Base-by-base conservation (phyloP, 2,888 invertebrate species). In the Gastrophysa polygoni region DNA sequence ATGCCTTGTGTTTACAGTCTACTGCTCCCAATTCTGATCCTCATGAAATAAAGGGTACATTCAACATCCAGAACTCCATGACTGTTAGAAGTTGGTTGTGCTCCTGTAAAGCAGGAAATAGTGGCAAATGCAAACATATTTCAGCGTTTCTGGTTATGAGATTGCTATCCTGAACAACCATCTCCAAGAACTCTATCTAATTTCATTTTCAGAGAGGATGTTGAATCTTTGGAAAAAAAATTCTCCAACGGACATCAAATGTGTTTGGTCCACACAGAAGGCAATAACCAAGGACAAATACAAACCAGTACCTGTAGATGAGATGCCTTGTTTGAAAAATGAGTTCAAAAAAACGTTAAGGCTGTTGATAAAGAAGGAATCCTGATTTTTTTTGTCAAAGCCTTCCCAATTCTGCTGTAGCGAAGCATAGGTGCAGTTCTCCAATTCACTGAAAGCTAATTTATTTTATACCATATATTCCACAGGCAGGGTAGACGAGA, bases 111-210 rank as follows among this genome's bases (percentile, higher is more conserved):
- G 50, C 58, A 43, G 50, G 58, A 51, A 58, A 50, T 28, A 51
- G 58, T 58, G 58, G 50, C 21, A 58, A 28, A 50, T 58, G 58
- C 18, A 57, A 47, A 47, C 48, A 55, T 44, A 28, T 55, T 3
- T 55, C 44, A 24, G 55, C 55, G 6, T 55, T 55, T 24, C 55
- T 55, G 2, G 28, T 55, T 16, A n/a, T n/a, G 10, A 32, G 32
- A 10, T 32, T 32, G 32, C 32, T 32, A 8, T 32, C 32, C 32
- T 32, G 32, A 32, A 32, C 32, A 32, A 32, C 32, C 32, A 32
- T 43, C n/a, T 14, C 16, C 16, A n/a, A 14, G 11, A 46, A 17
- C 46, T 18, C 6, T 6, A 46, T 46, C 8, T 2, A 1, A 46
- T 46, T 17, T 17, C 8, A 16, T 16, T 8, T 14, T 17, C 46